phyloP scores from a whole-genome alignment of 1,140 invertebrate species.

The Papilio helenus region DNA sequence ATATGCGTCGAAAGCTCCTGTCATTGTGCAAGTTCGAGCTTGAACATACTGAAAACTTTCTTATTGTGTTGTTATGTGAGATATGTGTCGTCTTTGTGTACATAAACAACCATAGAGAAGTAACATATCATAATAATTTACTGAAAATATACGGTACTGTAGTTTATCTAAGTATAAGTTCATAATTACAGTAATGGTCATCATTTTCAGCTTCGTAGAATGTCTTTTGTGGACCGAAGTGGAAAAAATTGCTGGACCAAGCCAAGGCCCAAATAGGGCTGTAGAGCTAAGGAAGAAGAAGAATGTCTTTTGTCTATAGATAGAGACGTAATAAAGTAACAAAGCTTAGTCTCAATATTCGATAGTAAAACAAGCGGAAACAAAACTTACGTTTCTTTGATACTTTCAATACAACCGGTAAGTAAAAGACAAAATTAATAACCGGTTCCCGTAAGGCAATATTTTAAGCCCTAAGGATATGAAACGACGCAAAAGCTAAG shows the following conservation, averaged over 20 bases:
- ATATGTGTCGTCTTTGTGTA: neutral
- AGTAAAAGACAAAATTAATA: neutral
- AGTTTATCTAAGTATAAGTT: neutral
- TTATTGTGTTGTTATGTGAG: neutral
- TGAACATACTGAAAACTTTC: constrained; percentile 1
- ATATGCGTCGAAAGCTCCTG: neutral
- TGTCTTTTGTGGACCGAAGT: too few relatives aligned
- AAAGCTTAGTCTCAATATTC: neutral
- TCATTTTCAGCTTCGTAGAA: too few relatives aligned
- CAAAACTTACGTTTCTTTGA: neutral
- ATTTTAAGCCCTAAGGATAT: neutral
- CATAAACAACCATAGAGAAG: neutral
- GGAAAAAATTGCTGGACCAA: too few relatives aligned
- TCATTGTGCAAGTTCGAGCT: neutral
- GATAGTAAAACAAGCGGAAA: neutral
- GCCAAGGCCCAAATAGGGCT: too few relatives aligned
- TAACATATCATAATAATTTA: neutral
- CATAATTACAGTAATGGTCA: neutral
- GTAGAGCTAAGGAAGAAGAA: too few relatives aligned
- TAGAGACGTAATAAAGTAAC: neutral
- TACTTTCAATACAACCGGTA: neutral
- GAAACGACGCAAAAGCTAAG: neutral
- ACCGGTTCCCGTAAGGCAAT: neutral
- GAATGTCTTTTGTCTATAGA: neutral
- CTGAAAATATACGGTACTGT: too few relatives aligned